Percentiles rank a stretch among this genome's conserved stretches.
These are phyloP conservation scores for Hydrolagus colliei DNA, from an alignment of 2,797 vertebrate genomes.

Conservation along the genomic window DNA sequence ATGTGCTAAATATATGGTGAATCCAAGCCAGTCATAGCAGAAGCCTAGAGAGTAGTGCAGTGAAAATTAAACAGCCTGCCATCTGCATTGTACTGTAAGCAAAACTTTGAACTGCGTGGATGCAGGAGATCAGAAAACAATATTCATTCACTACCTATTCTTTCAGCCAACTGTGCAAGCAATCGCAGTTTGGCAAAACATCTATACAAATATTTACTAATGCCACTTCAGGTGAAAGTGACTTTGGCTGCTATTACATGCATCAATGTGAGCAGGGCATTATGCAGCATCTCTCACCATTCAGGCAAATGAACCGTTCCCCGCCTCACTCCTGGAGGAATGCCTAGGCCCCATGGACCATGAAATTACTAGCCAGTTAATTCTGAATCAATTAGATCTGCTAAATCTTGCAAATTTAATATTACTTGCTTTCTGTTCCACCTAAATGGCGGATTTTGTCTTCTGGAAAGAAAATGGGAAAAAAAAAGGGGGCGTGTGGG, in stretches of 20 bases:
- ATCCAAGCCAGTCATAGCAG: too few species aligned
- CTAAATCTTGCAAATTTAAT: constrained; percentile 12
- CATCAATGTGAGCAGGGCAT: background rate
- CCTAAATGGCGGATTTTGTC: background rate
- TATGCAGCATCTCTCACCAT: background rate
- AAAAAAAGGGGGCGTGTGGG: background rate
- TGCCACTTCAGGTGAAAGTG: background rate
- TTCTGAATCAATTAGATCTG: constrained; percentile 9
- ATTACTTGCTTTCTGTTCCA: background rate
- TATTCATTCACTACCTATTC: background rate
- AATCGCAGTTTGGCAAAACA: background rate
- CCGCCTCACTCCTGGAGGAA: background rate
- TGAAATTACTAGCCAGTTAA: constrained; percentile 15
- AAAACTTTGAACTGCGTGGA: background rate
- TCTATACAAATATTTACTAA: background rate
- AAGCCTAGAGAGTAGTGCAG: too few species aligned
- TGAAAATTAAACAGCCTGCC: background rate
- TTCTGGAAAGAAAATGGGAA: background rate
- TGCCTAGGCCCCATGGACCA: background rate
- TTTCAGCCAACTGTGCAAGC: background rate
- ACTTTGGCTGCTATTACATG: background rate
- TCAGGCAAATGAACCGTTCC: background rate
- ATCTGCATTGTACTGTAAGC: background rate
- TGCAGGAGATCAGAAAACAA: background rate
- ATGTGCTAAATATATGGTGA: background rate